These are phyloP conservation scores for Trichacis sp. DNA, from an alignment of 2,888 invertebrate species.

Conservation along the genomic window DNA sequence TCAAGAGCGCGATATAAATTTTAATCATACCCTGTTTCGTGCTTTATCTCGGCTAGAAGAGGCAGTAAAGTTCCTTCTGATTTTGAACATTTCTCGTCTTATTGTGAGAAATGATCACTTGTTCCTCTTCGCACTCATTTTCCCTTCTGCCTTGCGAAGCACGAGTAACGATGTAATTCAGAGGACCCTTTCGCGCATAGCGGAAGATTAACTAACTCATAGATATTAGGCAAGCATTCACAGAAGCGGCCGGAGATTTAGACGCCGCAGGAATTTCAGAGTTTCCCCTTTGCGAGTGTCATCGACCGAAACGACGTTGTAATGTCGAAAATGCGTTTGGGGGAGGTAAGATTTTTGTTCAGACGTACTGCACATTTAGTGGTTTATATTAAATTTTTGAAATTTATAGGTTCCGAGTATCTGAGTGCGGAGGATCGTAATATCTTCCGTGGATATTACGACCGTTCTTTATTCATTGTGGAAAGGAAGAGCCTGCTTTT, in stretches of 20 bases:
- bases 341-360: neutral
- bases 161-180: constrained; percentile 11
- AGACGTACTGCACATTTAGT: constrained; percentile 19
- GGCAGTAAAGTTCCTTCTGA: neutral
- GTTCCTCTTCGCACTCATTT: constrained; percentile 5
- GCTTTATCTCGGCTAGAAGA: neutral
- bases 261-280: constrained; percentile 34
- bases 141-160: constrained; percentile 1
- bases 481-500: constrained; percentile 4
- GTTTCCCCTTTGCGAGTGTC: constrained; percentile 21
- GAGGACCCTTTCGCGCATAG: neutral
- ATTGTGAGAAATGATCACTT: constrained; percentile 6
- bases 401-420: constrained; percentile 20
- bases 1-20: constrained; percentile 19
- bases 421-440: constrained; percentile 6
- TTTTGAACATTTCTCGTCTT: neutral
- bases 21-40: constrained; percentile 8
- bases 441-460: too few relatives aligned
- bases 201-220: constrained; percentile 46
- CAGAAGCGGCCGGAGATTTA: constrained; percentile 37
- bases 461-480: constrained; percentile 11
- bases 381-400: constrained; percentile 29
- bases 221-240: constrained; percentile 39
- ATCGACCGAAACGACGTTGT: constrained; percentile 25
- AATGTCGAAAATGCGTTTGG: constrained; percentile 23